Evolutionary conservation across 2,888 invertebrate species (phyloP).

Genomic region (Volucella inflata): DNA sequence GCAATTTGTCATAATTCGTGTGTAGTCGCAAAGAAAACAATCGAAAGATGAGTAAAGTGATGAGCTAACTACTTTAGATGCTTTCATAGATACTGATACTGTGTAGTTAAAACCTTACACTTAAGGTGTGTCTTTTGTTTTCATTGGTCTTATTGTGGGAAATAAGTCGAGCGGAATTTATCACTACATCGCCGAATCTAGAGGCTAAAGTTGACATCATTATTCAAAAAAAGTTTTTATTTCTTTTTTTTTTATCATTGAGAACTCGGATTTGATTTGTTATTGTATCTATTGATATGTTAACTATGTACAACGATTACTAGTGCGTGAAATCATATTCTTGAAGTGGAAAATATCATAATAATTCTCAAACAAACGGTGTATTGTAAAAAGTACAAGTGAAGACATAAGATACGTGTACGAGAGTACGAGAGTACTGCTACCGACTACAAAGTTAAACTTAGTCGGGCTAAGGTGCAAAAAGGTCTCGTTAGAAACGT

Average conservation of each 20-base stretch:
- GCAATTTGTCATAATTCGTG: conserved; percentile 50
- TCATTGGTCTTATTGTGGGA: conserved; percentile 31
- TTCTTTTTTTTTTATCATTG: conserved; percentile 34
- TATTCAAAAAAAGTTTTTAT: conserved; percentile 29
- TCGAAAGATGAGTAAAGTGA: conserved; percentile 48
- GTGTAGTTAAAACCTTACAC: background rate
- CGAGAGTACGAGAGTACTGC: too few species aligned
- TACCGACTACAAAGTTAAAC: background rate
- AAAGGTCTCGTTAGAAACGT: background rate
- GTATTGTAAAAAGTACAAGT: conserved; percentile 47
- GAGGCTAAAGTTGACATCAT: conserved; percentile 63
- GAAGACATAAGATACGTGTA: conserved; percentile 2
- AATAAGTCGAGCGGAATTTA: conserved; percentile 68
- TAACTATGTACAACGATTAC: conserved; percentile 31
- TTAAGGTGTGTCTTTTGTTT: conserved; percentile 54
- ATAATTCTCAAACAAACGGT: conserved; percentile 45
- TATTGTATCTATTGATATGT: conserved; percentile 47
- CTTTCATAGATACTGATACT: conserved; percentile 24
- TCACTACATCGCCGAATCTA: conserved; percentile 38
- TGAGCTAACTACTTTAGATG: conserved; percentile 63
- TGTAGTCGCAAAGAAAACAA: conserved; percentile 38
- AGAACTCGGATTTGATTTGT: conserved; percentile 46
- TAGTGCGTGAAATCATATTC: conserved; percentile 73
- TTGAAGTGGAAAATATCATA: conserved; percentile 55
- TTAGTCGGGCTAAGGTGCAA: conserved; percentile 29